A percentile compares a stretch with the other conserved stretches of the same genome.
Conservation (phyloP, 2,888 invertebrate genomes). For the Zhuqinia jingwanae region DNA sequence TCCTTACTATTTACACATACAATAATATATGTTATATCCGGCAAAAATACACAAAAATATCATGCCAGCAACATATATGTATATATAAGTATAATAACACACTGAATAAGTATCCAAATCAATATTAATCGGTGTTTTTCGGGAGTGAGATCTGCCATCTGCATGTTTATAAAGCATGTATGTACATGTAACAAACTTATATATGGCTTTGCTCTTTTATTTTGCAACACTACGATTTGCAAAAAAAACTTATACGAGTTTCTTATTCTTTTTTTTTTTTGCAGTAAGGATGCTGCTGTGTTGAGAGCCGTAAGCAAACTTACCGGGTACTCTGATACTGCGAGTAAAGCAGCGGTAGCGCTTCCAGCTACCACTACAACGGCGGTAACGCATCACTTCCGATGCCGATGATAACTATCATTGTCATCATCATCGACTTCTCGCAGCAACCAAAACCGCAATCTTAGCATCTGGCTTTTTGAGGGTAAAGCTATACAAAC, state of each 20-base stretch:
- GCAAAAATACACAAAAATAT: too few relatives aligned
- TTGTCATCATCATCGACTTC: conserved; percentile 42
- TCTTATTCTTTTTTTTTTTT: conserved; percentile 1
- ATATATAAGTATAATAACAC: too few relatives aligned
- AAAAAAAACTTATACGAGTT: too few relatives aligned
- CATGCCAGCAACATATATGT: too few relatives aligned
- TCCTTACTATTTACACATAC: background rate
- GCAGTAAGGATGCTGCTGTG: conserved; percentile 63
- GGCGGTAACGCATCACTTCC: conserved; percentile 43
- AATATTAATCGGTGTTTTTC: background rate
- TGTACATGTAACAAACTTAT: background rate
- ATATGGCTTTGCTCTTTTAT: too few relatives aligned
- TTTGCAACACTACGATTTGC: too few relatives aligned
- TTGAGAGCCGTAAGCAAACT: conserved; percentile 70
- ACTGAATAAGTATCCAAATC: background rate
- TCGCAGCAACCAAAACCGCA: conserved; percentile 34
- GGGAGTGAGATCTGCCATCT: background rate
- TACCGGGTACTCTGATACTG: conserved; percentile 66
- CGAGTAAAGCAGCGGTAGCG: conserved; percentile 58
- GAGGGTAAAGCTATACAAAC: background rate
- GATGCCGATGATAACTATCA: conserved; percentile 51
- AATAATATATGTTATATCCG: background rate
- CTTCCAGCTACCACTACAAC: conserved; percentile 42
- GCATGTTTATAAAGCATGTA: too few relatives aligned
- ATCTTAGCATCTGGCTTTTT: conserved; percentile 35